Evolutionary conservation across 2,113 vertebrate genomes (phyloP).

Genomic region (Meles meles): DNA sequence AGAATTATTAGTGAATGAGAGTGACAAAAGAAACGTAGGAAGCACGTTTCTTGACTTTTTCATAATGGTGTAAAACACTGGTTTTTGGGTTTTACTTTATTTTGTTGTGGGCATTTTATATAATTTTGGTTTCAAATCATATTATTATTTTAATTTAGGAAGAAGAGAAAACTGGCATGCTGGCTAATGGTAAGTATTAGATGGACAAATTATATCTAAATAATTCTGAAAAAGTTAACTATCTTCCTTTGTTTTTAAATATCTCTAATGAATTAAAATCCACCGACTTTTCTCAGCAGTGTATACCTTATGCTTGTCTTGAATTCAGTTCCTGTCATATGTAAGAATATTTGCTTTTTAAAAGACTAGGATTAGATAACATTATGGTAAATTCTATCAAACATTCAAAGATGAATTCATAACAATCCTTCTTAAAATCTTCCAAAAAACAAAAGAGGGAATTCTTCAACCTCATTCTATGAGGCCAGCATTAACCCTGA

Average conservation of each 20-base stretch:
- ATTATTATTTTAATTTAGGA: conserved; percentile 79
- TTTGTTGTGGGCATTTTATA: neutral
- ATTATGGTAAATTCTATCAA: neutral
- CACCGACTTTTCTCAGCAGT: neutral
- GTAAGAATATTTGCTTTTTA: conserved; percentile 24
- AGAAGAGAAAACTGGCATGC: conserved; percentile 80
- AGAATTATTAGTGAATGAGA: neutral
- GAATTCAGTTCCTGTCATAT: neutral
- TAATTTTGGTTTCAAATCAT: conserved; percentile 1
- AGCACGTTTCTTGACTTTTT: neutral
- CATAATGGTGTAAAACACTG: neutral
- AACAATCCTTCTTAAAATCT: neutral
- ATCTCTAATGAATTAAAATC: conserved; percentile 10
- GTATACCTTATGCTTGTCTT: neutral
- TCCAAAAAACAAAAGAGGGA: neutral
- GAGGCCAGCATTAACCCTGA: neutral
- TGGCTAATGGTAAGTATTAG: conserved; percentile 88
- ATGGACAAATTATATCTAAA: neutral
- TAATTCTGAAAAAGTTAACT: neutral
- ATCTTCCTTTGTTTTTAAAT: conserved; percentile 18
- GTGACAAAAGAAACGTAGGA: neutral
- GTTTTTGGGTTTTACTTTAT: neutral
- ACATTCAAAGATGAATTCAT: neutral
- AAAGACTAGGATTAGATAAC: neutral
- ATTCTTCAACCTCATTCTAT: neutral